These are phyloP conservation scores for Erpobdella octoculata DNA, from an alignment of 2,888 invertebrate species.

Conservation along the genomic window DNA sequence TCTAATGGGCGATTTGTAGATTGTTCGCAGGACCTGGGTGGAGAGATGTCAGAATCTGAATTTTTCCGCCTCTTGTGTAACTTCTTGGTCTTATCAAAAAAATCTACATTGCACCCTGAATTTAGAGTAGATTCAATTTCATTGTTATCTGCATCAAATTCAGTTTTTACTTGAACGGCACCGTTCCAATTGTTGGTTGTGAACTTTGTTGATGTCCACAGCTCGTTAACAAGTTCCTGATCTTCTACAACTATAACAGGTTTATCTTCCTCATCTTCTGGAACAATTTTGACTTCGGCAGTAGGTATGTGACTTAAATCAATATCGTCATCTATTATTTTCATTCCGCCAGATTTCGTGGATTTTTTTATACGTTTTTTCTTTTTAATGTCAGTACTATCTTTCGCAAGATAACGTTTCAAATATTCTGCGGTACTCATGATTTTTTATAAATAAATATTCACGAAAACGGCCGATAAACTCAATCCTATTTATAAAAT, in stretches of 20 bases:
- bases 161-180: not conserved
- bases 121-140: no score
- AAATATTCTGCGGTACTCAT: conserved; percentile 23
- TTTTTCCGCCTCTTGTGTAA: not conserved
- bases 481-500: no score
- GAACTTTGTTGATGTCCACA: not conserved
- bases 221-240: not conserved
- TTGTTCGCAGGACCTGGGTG: no score
- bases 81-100: not conserved
- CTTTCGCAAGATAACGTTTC: conserved; percentile 10
- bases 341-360: not conserved
- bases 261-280: conserved; percentile 12
- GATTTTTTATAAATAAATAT: no score
- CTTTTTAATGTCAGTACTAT: conserved; percentile 4
- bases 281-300: not conserved
- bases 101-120: no score
- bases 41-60: not conserved
- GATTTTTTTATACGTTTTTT: not conserved
- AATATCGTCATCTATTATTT: conserved; percentile 21
- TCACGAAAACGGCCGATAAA: no score
- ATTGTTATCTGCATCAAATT: not conserved
- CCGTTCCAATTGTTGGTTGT: conserved; percentile 19
- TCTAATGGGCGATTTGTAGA: no score
- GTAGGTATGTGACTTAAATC: not conserved
- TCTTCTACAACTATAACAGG: conserved; percentile 7